phyloP scores from a whole-genome alignment of 2,888 invertebrate genomes.

The Zygothrica quintamaculata region DNA sequence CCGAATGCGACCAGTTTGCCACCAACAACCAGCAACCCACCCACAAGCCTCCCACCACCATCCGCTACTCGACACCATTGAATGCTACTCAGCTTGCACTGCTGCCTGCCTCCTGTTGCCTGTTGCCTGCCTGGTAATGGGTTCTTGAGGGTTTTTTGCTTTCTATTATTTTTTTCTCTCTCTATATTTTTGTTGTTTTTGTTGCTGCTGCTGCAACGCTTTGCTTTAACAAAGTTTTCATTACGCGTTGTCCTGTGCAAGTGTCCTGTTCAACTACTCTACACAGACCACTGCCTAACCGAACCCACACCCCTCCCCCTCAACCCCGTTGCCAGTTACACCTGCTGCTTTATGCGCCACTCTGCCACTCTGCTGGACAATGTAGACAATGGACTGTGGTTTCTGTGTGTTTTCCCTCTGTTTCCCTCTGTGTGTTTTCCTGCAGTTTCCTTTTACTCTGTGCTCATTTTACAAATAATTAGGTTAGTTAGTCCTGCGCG shows the following conservation, averaged over 20 bases:
- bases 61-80: slow-evolving; percentile 53
- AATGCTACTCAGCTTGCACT: slow-evolving; percentile 50
- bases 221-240: slow-evolving; percentile 72
- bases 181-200: slow-evolving; percentile 13
- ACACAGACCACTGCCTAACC: slow-evolving; percentile 15
- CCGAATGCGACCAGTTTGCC: too few species aligned
- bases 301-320: slow-evolving; percentile 15
- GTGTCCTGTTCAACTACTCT: slow-evolving; percentile 25
- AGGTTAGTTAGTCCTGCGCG: slow-evolving; percentile 70
- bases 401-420: too few species aligned
- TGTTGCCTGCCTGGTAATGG: slow-evolving; percentile 12
- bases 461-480: slow-evolving; percentile 71
- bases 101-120: slow-evolving; percentile 5
- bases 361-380: slow-evolving; percentile 57
- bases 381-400: slow-evolving; percentile 68
- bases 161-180: slow-evolving; percentile 8
- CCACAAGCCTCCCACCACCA: background rate
- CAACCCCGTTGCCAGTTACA: slow-evolving; percentile 12
- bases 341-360: slow-evolving; percentile 26
- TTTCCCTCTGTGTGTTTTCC: too few species aligned
- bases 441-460: slow-evolving; percentile 22
- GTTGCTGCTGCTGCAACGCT: slow-evolving; percentile 37
- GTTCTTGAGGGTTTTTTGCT: slow-evolving; percentile 6
- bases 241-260: slow-evolving; percentile 65
- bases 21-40: slow-evolving; percentile 16